Base-by-base conservation (phyloP, 2,113 vertebrate species). In the Serinus canaria region DNA sequence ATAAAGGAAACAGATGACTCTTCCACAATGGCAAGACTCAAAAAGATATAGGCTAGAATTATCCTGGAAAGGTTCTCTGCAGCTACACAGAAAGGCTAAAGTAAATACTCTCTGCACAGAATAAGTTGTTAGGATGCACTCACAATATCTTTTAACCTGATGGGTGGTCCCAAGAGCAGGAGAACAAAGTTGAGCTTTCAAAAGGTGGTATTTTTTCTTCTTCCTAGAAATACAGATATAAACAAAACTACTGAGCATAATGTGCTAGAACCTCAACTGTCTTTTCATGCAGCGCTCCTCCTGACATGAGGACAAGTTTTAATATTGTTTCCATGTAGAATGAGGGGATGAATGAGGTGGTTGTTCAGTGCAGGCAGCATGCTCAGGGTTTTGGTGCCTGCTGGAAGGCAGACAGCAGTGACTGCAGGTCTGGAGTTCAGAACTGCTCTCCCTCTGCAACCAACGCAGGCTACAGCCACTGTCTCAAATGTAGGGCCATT, bases 1-100 rank as follows among this genome's bases (percentile, higher is more conserved):
- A 87, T 68, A 79, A 87, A 92, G 83, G 87, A 91, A 95, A 87
- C 22, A 21, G 69, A 92, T 91, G 81, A 89, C 52, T 59, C 27
- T 78, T 83, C 37, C 69, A 87, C 60, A 64, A 10, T 63, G 44
- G 89, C 76, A 94, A 87, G 53, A 78, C 49, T 91, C 6, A 9
- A 83, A 58, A 87, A 84, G 43, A 64, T 87, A 20, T 27, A 79
- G 87, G 60, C 55, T 75, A 44, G 46, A 87, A 87, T 68, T 81
- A 60, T 50, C 44, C 14, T 53, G 52, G 70, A 41, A 46, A n/a
- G 37, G 22, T 87, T 83, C 37, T 87, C 56, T 87, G 27, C 14
- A 27, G 31, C 85, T 89, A 8, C 25, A 27, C 14, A 60, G 50
- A 76, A 87, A 92, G 56, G 35, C 79, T 81, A 55, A 83, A 94